Evolutionary conservation across 1,140 invertebrate species (phyloP), one percentile per base, ranked within the genome.

Genomic region (Leptinotarsa undecemlineata): DNA sequence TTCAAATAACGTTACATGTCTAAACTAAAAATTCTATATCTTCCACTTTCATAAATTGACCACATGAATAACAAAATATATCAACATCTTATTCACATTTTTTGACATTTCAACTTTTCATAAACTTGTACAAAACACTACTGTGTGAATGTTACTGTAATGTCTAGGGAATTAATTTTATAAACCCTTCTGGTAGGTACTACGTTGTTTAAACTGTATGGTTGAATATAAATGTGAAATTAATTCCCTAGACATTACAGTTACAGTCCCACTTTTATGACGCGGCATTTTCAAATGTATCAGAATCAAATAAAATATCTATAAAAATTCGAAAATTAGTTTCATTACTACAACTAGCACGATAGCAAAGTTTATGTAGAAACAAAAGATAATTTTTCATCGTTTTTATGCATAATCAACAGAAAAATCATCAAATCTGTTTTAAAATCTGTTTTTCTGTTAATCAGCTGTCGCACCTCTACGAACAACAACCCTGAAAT

Each of bases 21-120:
- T 47, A 48, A 47, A 76, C 33, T 23, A 20, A 48, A 71, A 71
- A 73, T 73, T 78, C 78, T 61, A 20, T 63, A 62, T 69, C 60
- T 67, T 71, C n/a, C 15, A 68, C 13, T 51, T 15, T 47, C 64
- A 76, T 79, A 48, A 79, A 26, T 26, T 26, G 4, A 0, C 23
- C 3, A 26, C 23, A 26, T 26, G 3, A 4, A 26, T 26, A 26
- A 26, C 4, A 4, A 0, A 26, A 26, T 26, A 4, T 26, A 72
- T 79, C 69, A 47, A 74, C 71, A 71, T 76, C 69, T 48, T 73
- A 23, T 23, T 23, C 3, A 3, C 21, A 23, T 23, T 23, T 23
- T 3, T 23, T 23, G 21, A 23, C 21, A 23, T 23, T 23, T 23
- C 21, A 23, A 23, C 21, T 23, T 23, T 23, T 23, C 21, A 23